Evolutionary conservation across 2,888 invertebrate species (phyloP), one percentile per base, ranked within the genome.

Genomic region (Cheilosia grossa): DNA sequence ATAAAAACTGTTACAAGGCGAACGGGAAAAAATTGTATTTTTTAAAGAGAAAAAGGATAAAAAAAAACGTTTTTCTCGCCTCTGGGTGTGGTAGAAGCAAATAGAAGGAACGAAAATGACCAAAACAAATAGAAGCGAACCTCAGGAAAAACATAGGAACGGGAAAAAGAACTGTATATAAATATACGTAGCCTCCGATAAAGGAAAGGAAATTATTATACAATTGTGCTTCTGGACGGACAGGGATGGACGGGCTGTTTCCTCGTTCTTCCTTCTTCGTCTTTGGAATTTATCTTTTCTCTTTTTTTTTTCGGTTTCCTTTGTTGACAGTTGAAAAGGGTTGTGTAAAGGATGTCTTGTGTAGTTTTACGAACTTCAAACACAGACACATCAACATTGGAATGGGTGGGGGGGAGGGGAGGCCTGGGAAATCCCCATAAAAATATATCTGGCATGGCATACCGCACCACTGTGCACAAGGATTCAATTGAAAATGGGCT

Each of bases 401-500:
- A 40, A 56, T 19, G 15, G 37, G 4, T 2, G 17, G 10, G 49
- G 10, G 33, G 6, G 2, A n/a, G 10, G 17, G n/a, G 15, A 7
- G 17, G 30, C 24, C n/a, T 13, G 27, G 19, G 9, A 44, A 69
- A 24, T 37, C 24, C 49, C 56, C 30, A 33, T 56, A 75, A 63
- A 56, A 74, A 63, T 69, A 21, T 67, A 56, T 54, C 47, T 42
- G 49, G 47, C 17, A 63, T 49, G 64, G 30, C 61, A 82, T 27
- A 54, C 37, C 9, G 37, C 37, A 44, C 13, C 54, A 49, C 24
- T 44, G 54, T 44, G 24, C 42, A 72, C 64, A 70, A 82, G 74
- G 69, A 80, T 83, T 79, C 74, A 79, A 83, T 83, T 80, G 69
- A 83, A 64, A 74, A 83, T 79, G 64, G 83, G 83, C 83, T 80